Evolutionary conservation across 2,797 vertebrate genomes (phyloP).

Genomic region (Pyrocephalus nanus): DNA sequence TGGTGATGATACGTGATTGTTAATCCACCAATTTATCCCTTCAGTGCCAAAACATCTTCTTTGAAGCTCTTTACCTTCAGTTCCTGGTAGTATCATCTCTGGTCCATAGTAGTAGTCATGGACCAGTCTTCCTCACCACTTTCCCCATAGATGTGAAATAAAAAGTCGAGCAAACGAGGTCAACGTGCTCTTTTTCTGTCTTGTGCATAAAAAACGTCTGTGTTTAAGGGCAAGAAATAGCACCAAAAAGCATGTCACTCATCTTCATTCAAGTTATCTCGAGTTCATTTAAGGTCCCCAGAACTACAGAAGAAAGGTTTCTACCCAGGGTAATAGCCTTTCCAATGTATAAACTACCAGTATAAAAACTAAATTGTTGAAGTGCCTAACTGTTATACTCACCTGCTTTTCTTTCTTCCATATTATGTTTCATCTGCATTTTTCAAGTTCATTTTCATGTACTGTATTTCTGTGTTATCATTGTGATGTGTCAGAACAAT

Average conservation of each 20-base stretch:
- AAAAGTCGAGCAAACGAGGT: not conserved
- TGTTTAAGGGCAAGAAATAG: not conserved
- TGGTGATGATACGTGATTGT: not conserved
- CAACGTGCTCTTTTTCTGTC: not conserved
- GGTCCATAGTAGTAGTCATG: not conserved
- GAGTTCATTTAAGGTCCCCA: not conserved
- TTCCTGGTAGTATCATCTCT: not conserved
- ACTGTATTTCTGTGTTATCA: not conserved
- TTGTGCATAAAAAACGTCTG: not conserved
- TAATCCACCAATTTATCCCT: not conserved
- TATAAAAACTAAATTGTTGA: not conserved
- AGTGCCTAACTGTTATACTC: not conserved
- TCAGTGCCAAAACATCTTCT: not conserved
- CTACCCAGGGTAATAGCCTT: not conserved
- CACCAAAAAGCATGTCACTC: not conserved
- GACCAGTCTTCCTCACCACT: not conserved
- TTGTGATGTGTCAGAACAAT: constrained; percentile 45
- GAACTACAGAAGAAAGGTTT: not conserved
- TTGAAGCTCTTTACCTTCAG: not conserved
- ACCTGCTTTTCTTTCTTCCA: constrained; percentile 17
- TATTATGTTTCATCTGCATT: not conserved
- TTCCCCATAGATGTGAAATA: not conserved
- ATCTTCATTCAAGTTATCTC: not conserved
- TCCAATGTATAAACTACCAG: not conserved
- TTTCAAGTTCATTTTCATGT: constrained; percentile 57